Evolutionary conservation across 2,113 vertebrate species (phyloP), one percentile per base, ranked within the genome.

Genomic region (Illadopsis cleaveri): DNA sequence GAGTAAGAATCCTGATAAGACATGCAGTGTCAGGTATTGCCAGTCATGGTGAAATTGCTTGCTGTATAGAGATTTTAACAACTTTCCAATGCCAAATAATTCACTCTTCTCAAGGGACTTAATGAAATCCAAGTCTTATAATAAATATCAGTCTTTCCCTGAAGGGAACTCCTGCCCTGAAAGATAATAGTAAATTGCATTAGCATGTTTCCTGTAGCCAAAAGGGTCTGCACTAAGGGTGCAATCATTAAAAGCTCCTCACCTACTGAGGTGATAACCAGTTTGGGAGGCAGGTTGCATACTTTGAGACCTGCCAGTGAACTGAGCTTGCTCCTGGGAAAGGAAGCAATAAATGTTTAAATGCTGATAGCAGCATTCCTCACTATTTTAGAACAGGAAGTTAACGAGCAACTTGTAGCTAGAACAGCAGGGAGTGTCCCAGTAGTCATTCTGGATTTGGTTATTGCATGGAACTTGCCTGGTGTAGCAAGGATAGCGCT

Each of bases 331-430:
- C 86, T 91, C 51, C 73, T 76, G 65, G 84, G 86, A 90, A 95
- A 96, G 93, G 94, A 96, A 95, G 83, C 83, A 96, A 94, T 94
- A 92, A 96, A 93, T 82, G 89, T 84, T 94, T 72, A 85, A 93
- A 71, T 94, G 83, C 57, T 68, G 89, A 94, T 94, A 94, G 86
- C 83, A 89, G 79, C 89, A 95, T 94, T 95, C 83, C 72, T 81
- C 10, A 0, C 65, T 72, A 30, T 91, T 94, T 95, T 82, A 84
- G 93, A 94, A 64, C 53, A 69, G 86, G 89, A 95, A 91, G 73
- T 71, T 68, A 81, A 75, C 0, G 1, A 91, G 77, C 72, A 91
- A 35, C 69, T 56, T 62, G 76, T 51, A 90, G 80, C 38, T 90
- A 79, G 82, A 79, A 78, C 48, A 64, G 69, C 86, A 82, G 86